Percentiles rank a stretch among this genome's conserved stretches.
These are phyloP conservation scores for Diorhabda elongata DNA, from an alignment of 1,140 invertebrate species.

Conservation along the genomic window DNA sequence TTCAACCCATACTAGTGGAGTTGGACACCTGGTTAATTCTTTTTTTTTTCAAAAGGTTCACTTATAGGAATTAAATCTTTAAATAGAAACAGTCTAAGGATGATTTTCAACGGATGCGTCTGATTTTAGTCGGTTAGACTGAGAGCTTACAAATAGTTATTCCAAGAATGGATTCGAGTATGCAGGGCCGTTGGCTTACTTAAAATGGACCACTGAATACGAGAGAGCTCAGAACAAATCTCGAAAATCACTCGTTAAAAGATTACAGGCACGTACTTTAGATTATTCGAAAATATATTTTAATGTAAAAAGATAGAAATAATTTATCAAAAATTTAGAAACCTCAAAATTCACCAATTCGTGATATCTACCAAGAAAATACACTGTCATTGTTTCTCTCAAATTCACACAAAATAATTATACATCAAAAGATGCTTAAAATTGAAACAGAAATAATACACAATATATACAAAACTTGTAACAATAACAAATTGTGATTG, in stretches of 20 bases:
- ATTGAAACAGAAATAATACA: too few species aligned
- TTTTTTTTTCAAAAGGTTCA: neutral
- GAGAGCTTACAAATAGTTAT: neutral
- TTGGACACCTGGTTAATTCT: conserved; percentile 14
- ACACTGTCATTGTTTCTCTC: too few species aligned
- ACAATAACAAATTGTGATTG: too few species aligned
- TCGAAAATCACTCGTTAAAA: neutral
- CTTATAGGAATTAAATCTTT: neutral
- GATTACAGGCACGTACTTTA: neutral
- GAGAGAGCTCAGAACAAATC: neutral
- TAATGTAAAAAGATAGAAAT: too few species aligned
- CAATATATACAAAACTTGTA: too few species aligned
- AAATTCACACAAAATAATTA: too few species aligned
- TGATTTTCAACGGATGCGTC: neutral
- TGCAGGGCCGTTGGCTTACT: neutral
- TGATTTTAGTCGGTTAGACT: neutral
- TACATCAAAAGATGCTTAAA: too few species aligned
- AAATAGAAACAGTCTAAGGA: neutral
- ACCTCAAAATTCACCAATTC: too few species aligned
- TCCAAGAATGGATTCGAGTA: conserved; percentile 1
- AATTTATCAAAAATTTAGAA: too few species aligned
- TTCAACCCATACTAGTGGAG: conserved; percentile 5
- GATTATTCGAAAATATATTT: too few species aligned
- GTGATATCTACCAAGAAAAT: too few species aligned
- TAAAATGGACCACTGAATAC: conserved; percentile 8